Percentiles rank a stretch among this genome's conserved stretches.
Evolutionary conservation across 2,797 vertebrate species (phyloP).

Genomic region (Sebastes iracundus): DNA sequence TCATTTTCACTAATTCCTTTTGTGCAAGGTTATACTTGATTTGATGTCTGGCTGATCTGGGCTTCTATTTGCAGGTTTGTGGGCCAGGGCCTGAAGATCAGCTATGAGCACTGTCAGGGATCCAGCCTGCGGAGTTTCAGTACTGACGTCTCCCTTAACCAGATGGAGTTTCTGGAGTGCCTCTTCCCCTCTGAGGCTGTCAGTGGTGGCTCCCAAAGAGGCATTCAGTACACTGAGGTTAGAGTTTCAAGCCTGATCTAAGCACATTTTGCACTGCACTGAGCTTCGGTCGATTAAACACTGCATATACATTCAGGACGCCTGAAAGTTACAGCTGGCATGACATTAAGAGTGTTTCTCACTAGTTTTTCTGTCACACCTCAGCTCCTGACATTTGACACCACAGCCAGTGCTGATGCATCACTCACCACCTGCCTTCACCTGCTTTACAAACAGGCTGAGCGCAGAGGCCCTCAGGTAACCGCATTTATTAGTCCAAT

Average conservation of each 20-base stretch:
- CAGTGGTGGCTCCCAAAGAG: conserved; percentile 82
- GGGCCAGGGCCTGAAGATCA: conserved; percentile 90
- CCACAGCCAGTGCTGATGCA: conserved; percentile 75
- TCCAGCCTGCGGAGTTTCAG: conserved; percentile 86
- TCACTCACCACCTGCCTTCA: conserved; percentile 87
- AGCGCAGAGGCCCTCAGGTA: conserved; percentile 95
- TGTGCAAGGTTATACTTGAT: neutral
- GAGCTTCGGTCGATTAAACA: conserved; percentile 13
- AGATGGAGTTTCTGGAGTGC: conserved; percentile 95
- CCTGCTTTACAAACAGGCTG: conserved; percentile 93
- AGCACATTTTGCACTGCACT: conserved; percentile 20
- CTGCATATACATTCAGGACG: neutral
- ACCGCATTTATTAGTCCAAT: conserved; percentile 11
- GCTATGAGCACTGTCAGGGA: conserved; percentile 93
- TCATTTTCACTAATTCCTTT: neutral
- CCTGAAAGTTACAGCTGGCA: conserved; percentile 6
- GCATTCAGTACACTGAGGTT: conserved; percentile 97
- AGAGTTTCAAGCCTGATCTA: conserved; percentile 24
- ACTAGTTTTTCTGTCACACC: conserved; percentile 59
- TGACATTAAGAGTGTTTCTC: conserved; percentile 10
- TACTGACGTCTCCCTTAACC: conserved; percentile 89
- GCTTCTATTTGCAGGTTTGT: conserved; percentile 85
- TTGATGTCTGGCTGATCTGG: conserved; percentile 14
- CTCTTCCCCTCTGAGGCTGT: conserved; percentile 89
- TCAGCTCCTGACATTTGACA: conserved; percentile 93